Conservation (phyloP, 2,113 vertebrate species). For the Tupaia tana region DNA sequence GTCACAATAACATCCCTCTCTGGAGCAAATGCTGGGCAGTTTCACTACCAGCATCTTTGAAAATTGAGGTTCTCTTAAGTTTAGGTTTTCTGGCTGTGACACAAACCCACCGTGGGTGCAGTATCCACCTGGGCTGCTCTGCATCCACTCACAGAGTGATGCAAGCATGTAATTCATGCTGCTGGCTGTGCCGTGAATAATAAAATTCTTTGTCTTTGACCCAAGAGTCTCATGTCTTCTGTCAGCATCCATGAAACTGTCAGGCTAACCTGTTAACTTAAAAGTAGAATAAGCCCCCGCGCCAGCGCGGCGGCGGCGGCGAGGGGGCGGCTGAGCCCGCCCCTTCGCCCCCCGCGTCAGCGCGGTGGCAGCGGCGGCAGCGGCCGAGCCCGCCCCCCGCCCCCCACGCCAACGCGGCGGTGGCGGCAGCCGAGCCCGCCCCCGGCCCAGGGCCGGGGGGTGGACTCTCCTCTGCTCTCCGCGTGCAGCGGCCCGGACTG, state of each 20-base stretch:
- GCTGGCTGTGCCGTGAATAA: not conserved
- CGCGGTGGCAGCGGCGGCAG: too few species aligned
- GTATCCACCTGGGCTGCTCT: not conserved
- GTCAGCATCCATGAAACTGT: not conserved
- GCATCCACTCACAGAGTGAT: accelerated
- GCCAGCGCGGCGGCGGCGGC: too few species aligned
- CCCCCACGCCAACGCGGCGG: too few species aligned
- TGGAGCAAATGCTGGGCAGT: not conserved
- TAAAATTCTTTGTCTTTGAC: not conserved
- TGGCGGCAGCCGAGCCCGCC: too few species aligned
- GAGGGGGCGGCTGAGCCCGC: too few species aligned
- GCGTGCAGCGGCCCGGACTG: too few species aligned
- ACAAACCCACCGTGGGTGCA: not conserved
- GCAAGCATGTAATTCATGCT: not conserved
- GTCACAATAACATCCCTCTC: not conserved
- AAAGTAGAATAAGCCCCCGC: too few species aligned
- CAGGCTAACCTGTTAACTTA: not conserved
- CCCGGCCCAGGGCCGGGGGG: too few species aligned
- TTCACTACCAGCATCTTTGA: not conserved
- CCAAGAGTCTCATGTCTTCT: not conserved
- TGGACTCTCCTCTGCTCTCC: too few species aligned
- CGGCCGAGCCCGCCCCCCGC: too few species aligned
- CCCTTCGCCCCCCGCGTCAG: too few species aligned
- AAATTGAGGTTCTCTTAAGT: not conserved
- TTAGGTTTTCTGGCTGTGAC: not conserved